phyloP scores from a whole-genome alignment of 2,797 vertebrate species.

The Peromyscus aztecus region DNA sequence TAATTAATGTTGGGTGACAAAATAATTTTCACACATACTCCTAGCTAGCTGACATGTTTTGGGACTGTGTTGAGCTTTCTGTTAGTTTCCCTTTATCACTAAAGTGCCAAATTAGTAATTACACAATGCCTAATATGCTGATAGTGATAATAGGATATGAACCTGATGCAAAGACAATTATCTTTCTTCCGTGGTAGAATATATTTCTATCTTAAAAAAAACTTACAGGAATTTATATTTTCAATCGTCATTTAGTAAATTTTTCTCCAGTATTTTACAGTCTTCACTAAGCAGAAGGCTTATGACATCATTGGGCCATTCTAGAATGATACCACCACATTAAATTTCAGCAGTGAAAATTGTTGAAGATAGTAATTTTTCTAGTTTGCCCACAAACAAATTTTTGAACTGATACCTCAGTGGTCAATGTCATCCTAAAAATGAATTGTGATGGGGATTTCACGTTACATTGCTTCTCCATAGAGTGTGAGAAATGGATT shows the following conservation, averaged over 20 bases:
- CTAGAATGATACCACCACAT: conserved; percentile 22
- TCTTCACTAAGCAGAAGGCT: conserved; percentile 25
- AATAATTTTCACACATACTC: conserved; percentile 32
- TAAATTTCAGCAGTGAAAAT: conserved; percentile 33
- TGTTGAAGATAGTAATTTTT: conserved; percentile 23
- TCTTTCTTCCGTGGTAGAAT: conserved; percentile 62
- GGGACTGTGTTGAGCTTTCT: conserved; percentile 15
- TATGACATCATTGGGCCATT: background rate
- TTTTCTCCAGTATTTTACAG: background rate
- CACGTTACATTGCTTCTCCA: background rate
- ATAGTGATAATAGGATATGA: conserved; percentile 64
- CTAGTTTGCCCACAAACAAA: conserved; percentile 44
- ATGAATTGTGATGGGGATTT: conserved; percentile 59
- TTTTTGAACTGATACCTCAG: conserved; percentile 38
- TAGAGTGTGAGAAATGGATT: conserved; percentile 59
- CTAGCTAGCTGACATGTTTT: conserved; percentile 55
- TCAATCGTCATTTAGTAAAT: conserved; percentile 65
- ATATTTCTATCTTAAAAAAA: conserved; percentile 60
- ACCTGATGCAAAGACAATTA: conserved; percentile 70
- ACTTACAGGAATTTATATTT: conserved; percentile 55
- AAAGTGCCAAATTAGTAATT: conserved; percentile 57
- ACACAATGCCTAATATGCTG: conserved; percentile 43
- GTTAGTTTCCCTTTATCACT: conserved; percentile 32
- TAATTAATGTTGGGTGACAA: conserved; percentile 68
- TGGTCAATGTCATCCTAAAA: conserved; percentile 61